Evolutionary conservation across 2,113 vertebrate species (phyloP).

Genomic region (human): DNA sequence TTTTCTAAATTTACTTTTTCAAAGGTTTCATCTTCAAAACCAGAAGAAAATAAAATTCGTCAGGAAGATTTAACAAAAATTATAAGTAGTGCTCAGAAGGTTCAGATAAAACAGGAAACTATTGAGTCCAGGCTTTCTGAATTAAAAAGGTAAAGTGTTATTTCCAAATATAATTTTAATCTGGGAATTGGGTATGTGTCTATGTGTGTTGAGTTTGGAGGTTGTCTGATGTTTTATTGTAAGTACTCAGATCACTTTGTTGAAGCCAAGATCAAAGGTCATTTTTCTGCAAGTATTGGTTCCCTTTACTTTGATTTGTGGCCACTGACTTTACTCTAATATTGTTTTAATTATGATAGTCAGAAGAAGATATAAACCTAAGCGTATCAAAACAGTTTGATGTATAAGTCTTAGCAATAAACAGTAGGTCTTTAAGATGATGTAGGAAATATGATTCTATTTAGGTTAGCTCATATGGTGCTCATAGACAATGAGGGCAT

Average conservation of each 20-base stretch:
- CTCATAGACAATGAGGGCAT: not conserved
- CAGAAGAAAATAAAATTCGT: conserved; percentile 93
- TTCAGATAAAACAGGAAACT: conserved; percentile 94
- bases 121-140: conserved; percentile 92
- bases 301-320: conserved; percentile 19
- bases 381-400: not conserved
- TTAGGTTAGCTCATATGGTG: not conserved
- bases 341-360: conserved; percentile 37
- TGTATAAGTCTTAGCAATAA: not conserved
- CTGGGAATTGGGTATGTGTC: not conserved
- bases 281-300: conserved; percentile 5
- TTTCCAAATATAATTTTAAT: conserved; percentile 44
- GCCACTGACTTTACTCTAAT: not conserved
- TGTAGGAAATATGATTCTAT: not conserved
- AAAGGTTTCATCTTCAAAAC: conserved; percentile 94
- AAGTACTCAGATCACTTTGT: conserved; percentile 1
- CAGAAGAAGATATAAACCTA: not conserved
- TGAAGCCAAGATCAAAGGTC: conserved; percentile 10
- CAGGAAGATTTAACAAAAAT: conserved; percentile 96
- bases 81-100: conserved; percentile 92
- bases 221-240: not conserved
- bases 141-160: conserved; percentile 90
- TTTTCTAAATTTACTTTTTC: conserved; percentile 62
- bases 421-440: conserved; percentile 1
- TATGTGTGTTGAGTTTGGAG: not conserved